These are phyloP conservation scores for Hylaeus volcanicus DNA, from an alignment of 1,140 invertebrate genomes.

Conservation along the genomic window DNA sequence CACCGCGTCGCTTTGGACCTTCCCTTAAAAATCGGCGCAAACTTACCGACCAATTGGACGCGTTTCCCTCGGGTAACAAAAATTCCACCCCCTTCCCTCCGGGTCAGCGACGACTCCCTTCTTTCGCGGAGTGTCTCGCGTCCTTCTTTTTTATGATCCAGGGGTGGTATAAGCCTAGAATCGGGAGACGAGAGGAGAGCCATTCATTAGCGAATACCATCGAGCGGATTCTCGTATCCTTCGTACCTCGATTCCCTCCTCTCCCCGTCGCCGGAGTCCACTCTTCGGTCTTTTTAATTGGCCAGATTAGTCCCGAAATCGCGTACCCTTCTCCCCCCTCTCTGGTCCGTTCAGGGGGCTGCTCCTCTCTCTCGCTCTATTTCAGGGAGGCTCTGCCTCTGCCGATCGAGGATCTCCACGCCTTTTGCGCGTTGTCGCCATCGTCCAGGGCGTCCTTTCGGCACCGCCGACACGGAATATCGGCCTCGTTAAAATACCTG, in stretches of 20 bases:
- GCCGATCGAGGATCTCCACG: not conserved
- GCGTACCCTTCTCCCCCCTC: constrained; percentile 52
- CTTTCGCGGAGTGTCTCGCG: too few relatives aligned
- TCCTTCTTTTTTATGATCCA: too few relatives aligned
- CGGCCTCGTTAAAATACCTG: constrained; percentile 80
- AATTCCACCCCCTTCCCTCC: too few relatives aligned
- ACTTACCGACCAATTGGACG: too few relatives aligned
- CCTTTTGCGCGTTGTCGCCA: constrained; percentile 24
- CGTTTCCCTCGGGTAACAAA: too few relatives aligned
- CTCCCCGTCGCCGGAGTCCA: not conserved
- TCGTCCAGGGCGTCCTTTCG: constrained; percentile 44
- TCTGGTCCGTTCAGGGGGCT: constrained; percentile 1
- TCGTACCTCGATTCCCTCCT: constrained; percentile 8
- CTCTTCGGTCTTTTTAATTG: constrained; percentile 76
- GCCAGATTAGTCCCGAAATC: constrained; percentile 77
- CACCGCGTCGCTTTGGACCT: too few relatives aligned
- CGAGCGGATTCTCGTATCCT: constrained; percentile 65
- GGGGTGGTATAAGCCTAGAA: too few relatives aligned
- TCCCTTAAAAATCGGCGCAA: too few relatives aligned
- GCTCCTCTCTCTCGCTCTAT: constrained; percentile 18
- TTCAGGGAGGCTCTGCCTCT: too few relatives aligned
- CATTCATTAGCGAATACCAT: constrained; percentile 80
- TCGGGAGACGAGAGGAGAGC: constrained; percentile 9
- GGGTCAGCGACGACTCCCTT: too few relatives aligned
- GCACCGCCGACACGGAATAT: constrained; percentile 71